A percentile compares a stretch with the other conserved stretches of the same genome.
These are phyloP conservation scores for Euproctis similis DNA, from an alignment of 2,888 invertebrate genomes.

Conservation along the genomic window DNA sequence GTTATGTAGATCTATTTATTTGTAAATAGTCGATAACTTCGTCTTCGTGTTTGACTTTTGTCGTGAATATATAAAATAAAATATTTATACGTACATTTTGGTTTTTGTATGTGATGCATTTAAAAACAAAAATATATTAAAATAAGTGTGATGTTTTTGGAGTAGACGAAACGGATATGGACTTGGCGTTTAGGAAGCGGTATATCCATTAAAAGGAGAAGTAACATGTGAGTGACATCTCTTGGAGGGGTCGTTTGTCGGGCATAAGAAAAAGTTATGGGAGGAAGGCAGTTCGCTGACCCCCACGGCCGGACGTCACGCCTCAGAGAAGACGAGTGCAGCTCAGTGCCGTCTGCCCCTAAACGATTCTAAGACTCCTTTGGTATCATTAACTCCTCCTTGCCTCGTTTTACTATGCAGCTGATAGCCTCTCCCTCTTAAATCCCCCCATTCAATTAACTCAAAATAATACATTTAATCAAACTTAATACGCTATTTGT, in stretches of 20 bases:
- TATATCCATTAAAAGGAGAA: conserved; percentile 29
- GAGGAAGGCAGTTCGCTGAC: conserved; percentile 65
- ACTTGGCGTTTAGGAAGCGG: conserved; percentile 18
- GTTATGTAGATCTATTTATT: too few species aligned
- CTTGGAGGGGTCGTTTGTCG: conserved; percentile 59
- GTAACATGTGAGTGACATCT: conserved; percentile 56
- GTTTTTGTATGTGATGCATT: too few species aligned
- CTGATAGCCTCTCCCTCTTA: conserved; percentile 19
- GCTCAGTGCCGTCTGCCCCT: conserved; percentile 32
- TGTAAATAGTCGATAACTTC: too few species aligned
- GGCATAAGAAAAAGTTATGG: conserved; percentile 60
- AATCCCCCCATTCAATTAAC: conserved; percentile 32
- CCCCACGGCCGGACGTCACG: conserved; percentile 65
- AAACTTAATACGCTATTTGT: conserved; percentile 14
- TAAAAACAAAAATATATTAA: too few species aligned
- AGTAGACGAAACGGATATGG: conserved; percentile 4
- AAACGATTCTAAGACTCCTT: conserved; percentile 5
- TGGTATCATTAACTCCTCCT: not conserved
- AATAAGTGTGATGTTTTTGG: too few species aligned
- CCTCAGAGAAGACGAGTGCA: conserved; percentile 64
- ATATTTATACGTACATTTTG: too few species aligned
- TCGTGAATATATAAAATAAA: too few species aligned
- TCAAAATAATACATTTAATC: conserved; percentile 32
- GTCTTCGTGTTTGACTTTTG: too few species aligned
- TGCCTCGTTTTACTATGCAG: conserved; percentile 8